Evolutionary conservation across 2,113 vertebrate genomes (phyloP).

Genomic region (Hepsetus odoe): DNA sequence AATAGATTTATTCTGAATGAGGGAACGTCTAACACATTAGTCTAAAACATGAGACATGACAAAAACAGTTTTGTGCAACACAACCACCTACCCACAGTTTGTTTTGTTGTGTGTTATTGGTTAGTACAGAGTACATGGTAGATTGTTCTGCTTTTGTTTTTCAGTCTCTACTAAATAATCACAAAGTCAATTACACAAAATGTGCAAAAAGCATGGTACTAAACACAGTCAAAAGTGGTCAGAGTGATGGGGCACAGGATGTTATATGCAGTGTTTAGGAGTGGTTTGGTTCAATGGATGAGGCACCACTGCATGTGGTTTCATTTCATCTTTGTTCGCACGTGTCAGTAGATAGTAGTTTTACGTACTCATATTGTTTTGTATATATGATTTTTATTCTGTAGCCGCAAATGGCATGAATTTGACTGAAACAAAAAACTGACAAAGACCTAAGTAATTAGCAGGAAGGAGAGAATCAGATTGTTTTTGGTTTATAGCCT

Average conservation of each 20-base stretch:
- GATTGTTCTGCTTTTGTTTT: neutral
- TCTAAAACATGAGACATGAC: too few relatives aligned
- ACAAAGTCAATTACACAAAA: neutral
- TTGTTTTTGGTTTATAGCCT: neutral
- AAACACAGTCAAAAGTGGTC: neutral
- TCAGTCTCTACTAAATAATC: neutral
- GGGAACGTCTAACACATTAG: too few relatives aligned
- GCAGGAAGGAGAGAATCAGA: neutral
- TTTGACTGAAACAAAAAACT: too few relatives aligned
- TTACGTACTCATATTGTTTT: neutral
- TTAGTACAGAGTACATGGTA: neutral
- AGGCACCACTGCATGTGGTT: neutral
- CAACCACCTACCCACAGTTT: neutral
- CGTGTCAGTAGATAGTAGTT: neutral
- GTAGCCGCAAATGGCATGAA: too few relatives aligned
- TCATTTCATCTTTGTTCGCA: neutral
- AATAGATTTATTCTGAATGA: neutral
- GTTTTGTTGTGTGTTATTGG: neutral
- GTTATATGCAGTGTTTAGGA: neutral
- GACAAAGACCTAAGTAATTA: neutral
- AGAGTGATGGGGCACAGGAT: neutral
- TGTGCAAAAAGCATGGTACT: neutral
- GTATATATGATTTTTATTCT: too few relatives aligned
- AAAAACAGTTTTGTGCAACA: neutral
- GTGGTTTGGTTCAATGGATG: conserved; percentile 1